phyloP scores from a whole-genome alignment of 2,888 invertebrate genomes.

The Nebria salina region DNA sequence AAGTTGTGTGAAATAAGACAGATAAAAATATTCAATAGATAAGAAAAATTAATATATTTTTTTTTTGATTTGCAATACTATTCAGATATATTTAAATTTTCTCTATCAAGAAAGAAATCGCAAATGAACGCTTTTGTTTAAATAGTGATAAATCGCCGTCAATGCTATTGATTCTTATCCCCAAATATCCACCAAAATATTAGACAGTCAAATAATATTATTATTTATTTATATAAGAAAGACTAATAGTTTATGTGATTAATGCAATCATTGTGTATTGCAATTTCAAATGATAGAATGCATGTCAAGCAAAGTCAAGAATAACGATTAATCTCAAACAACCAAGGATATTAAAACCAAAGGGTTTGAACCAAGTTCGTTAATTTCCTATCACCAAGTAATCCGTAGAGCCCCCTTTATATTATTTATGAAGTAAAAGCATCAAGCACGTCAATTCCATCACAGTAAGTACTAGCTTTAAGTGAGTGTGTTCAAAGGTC shows the following conservation, averaged over 20 bases:
- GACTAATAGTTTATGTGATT: not conserved
- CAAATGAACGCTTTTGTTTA: too few relatives aligned
- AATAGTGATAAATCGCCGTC: too few relatives aligned
- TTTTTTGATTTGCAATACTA: too few relatives aligned
- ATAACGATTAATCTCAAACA: conserved; percentile 21
- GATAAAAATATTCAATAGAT: too few relatives aligned
- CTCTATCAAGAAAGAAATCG: too few relatives aligned
- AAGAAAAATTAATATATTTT: too few relatives aligned
- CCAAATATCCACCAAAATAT: too few relatives aligned
- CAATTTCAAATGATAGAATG: not conserved
- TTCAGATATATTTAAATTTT: too few relatives aligned
- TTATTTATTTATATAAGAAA: too few relatives aligned
- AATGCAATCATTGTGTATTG: not conserved
- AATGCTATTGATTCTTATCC: too few relatives aligned
- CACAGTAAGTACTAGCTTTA: not conserved
- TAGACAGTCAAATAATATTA: too few relatives aligned
- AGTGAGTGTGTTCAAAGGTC: conserved; percentile 11
- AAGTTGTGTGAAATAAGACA: too few relatives aligned
- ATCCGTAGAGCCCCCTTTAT: conserved; percentile 21
- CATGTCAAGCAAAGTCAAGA: conserved; percentile 9
- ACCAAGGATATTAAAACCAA: conserved; percentile 5
- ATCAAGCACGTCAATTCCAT: conserved; percentile 16
- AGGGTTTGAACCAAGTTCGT: conserved; percentile 21
- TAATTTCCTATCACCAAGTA: conserved; percentile 10
- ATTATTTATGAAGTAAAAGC: conserved; percentile 28